Base-by-base conservation (phyloP, 2,113 vertebrate species). In the Protobothrops flavoviridis region DNA sequence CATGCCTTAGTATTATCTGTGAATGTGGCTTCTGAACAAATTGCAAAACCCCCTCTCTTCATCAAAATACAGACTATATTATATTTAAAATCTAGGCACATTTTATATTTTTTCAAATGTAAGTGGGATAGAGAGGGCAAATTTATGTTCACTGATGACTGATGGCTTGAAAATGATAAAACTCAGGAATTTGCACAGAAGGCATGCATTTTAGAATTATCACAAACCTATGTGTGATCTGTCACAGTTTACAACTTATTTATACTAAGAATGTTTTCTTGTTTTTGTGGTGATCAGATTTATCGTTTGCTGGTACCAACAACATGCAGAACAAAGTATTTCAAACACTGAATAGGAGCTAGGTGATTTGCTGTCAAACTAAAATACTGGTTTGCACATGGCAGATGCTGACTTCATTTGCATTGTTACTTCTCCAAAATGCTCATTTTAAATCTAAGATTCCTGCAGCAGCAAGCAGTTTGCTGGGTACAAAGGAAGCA, bases 301-400 rank as follows among this genome's bases (percentile, higher is more conserved):
- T 96, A 92, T 94, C 12, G 55, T 81, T 87, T 33, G 64, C 69
- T 52, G 61, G 11, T 64, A 55, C 48, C 89, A 95, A 94, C 39
- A 92, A 9, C 90, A 69, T 56, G 94, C 90, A 88, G 91, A 94
- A 94, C 93, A 50, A 92, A 88, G 52, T 94, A 61, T 87, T 90
- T 95, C 90, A 95, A 95, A 93, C 29, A 93, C 17, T 8, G 93
- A 90, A 85, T 48, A 93, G 64, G 88, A 7, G 29, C 12, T 55
- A 87, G 12, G 85, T 90, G 91, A 29, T 33, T 88, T 86, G 39
- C 56, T 95, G 91, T 88, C 1, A 1, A 91, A 92, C 6, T 91
- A 23, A 94, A 94, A 45, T 4, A 81, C 0, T 23, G 15, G 90
- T 94, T 89, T 59, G 91, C 53, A 85, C 29, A 50, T 88, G 64